A percentile compares a stretch with the other conserved stretches of the same genome.
These are phyloP conservation scores for Echinometra lucunter DNA, from an alignment of 53 echinoderm and acorn worm species.

Conservation along the genomic window DNA sequence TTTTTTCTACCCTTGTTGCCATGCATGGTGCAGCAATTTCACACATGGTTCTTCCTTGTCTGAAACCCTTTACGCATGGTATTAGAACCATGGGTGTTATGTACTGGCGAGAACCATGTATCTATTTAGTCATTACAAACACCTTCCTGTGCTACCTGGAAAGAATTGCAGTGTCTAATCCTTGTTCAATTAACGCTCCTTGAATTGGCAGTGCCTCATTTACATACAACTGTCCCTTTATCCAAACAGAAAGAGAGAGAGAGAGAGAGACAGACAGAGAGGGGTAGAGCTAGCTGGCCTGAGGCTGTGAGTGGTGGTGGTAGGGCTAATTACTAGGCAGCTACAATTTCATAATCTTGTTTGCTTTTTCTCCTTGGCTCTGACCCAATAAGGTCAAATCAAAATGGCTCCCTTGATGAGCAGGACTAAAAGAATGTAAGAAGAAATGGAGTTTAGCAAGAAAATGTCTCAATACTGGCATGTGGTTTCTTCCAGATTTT, in stretches of 20 bases:
- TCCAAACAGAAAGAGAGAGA: constrained; percentile 32
- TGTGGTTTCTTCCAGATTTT: not conserved
- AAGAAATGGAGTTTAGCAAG: constrained; percentile 8
- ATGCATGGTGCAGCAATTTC: no score
- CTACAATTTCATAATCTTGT: constrained; percentile 64
- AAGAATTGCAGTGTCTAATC: constrained; percentile 26
- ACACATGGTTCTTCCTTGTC: no score
- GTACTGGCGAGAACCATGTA: no score
- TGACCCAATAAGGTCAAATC: constrained; percentile 63
- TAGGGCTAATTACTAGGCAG: constrained; percentile 62
- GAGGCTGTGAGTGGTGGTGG: constrained; percentile 46
- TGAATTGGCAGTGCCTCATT: constrained; percentile 60
- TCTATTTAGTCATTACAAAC: constrained; percentile 4
- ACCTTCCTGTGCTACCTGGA: not conserved
- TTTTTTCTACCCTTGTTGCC: no score
- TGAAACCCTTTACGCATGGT: no score
- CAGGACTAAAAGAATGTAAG: constrained; percentile 1
- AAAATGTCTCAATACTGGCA: constrained; percentile 9
- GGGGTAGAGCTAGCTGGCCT: not conserved
- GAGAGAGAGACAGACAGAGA: no score
- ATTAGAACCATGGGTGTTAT: no score
- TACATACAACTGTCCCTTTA: constrained; percentile 67
- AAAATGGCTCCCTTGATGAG: constrained; percentile 60
- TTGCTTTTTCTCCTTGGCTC: constrained; percentile 40
- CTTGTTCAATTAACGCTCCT: constrained; percentile 66